Base-by-base conservation (phyloP, 2,888 invertebrate species). In the Drosophila mimica region DNA sequence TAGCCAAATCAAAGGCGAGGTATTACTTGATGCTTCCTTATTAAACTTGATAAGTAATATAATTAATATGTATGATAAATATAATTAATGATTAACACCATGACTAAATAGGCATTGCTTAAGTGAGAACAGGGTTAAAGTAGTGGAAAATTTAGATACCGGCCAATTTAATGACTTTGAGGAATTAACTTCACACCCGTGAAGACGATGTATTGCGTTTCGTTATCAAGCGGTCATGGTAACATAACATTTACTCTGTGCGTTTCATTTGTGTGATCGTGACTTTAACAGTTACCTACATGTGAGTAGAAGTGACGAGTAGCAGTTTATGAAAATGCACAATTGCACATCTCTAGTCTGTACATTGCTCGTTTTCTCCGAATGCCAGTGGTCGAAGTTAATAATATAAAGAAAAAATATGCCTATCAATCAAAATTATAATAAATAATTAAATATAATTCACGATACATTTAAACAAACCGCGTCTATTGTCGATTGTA, bases 321-420 rank as follows among this genome's bases (percentile, higher is more conserved):
- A 68, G 28, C 49, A 38, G 17, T 13, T 65, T 66, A 34, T 36
- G 40, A 58, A 53, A 36, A 46, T 31, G 6, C 3, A 31, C 11
- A 30, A 52, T 77, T 31, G 58, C 60, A 34, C 77, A 74, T 74
- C 77, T 52, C 77, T 78, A 74, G 71, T 64, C 70, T 71, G 66
- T 67, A 69, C 83, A 82, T 79, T 83, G 82, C 80, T 78, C 83
- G 79, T 86, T 86, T 85, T 86, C 81, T 78, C 80, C 78, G 83
- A 82, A 78, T 82, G 71, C 70, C 73, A 83, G 76, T 83, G 85
- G 76, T 80, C 72, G 80, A 64, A 82, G 71, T 80, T 77, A 85
- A 81, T 79, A 81, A 85, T 80, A 82, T 83, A 75, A 69, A 61
- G 68, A 52, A 68, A 75, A 74, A 78, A 54, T 74, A 78, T 78